Conservation (phyloP, 1,140 invertebrate species). For the Drosophila nasuta region DNA sequence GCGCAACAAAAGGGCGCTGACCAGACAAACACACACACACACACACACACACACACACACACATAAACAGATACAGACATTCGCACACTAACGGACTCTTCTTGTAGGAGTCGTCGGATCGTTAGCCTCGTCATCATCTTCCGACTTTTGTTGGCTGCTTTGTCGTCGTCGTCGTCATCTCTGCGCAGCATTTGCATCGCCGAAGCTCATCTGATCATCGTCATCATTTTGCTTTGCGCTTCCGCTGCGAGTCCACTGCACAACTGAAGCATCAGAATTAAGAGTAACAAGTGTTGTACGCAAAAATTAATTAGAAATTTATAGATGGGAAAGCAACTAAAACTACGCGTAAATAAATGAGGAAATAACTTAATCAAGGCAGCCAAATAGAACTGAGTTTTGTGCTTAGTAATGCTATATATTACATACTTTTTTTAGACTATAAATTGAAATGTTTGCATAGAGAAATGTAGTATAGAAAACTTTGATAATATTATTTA, state of each 20-base stretch:
- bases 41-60: slow-evolving; percentile 23
- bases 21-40: too few relatives aligned
- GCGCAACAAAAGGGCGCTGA: slow-evolving; percentile 65
- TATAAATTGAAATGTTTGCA: too few relatives aligned
- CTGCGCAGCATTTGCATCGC: slow-evolving; percentile 68
- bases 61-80: background rate
- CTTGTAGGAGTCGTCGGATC: slow-evolving; percentile 57
- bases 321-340: too few relatives aligned
- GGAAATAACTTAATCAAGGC: too few relatives aligned
- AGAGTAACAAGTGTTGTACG: too few relatives aligned
- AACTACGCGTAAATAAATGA: too few relatives aligned
- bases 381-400: too few relatives aligned
- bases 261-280: slow-evolving; percentile 3
- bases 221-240: slow-evolving; percentile 13
- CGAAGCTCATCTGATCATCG: slow-evolving; percentile 39
- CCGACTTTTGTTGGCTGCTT: slow-evolving; percentile 22
- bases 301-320: too few relatives aligned
- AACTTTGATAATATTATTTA: too few relatives aligned
- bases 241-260: slow-evolving; percentile 19
- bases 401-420: too few relatives aligned
- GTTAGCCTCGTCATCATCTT: slow-evolving; percentile 58
- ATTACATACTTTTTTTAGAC: too few relatives aligned
- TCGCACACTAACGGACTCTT: slow-evolving; percentile 64
- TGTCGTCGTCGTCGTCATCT: slow-evolving; percentile 54
- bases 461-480: too few relatives aligned